Base-by-base conservation (phyloP, 2,797 vertebrate genomes). In the Pelobates cultripes region DNA sequence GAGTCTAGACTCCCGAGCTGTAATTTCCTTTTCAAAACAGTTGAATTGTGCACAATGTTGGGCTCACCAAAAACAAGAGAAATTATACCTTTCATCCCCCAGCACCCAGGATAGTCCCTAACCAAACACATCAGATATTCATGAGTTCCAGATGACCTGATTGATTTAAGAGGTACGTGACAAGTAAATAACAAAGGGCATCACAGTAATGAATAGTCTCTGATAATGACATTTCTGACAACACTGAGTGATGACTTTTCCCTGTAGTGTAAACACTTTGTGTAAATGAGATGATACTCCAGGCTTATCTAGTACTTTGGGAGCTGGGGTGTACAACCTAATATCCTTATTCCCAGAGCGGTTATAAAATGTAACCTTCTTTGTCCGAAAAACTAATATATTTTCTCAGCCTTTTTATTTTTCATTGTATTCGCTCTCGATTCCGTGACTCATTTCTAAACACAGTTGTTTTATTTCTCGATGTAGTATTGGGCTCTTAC, bases 191-290 rank as follows among this genome's bases (percentile, higher is more conserved):
- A 64, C 45, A 77, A 73, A 73, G 80, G 80, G 5, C 47, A 51
- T 51, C 47, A 51, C 43, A 15, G 10, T 77, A 82, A 82, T 82
- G 80, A 82, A 82, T 51, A 51, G 61, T n/a, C 3, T 60, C 40
- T 3, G 7, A 43, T 43, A 77, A 71, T 8, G 75, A 77, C 17
- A 41, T 17, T 13, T 9, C 45, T 72, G 75, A 73, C 75, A 73
- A 61, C 2, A 41, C 66, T 41, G 55, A 28, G 75, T 17, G 80
- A 82, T 82, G 80, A 40, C 43, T 60, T 69, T 51, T 70, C 43
- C 57, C 73, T 17, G 12, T 28, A 44, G 73, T 51, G 44, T 17
- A 57, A 45, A 61, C 47, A 63, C 67, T 64, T 77, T 72, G 72
- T 72, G 42, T 6, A 3, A 3, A 53, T 71, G 61, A 63, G 43